These are phyloP conservation scores for Tonatia bakeri DNA, from an alignment of 2,113 vertebrate species.

Conservation along the genomic window DNA sequence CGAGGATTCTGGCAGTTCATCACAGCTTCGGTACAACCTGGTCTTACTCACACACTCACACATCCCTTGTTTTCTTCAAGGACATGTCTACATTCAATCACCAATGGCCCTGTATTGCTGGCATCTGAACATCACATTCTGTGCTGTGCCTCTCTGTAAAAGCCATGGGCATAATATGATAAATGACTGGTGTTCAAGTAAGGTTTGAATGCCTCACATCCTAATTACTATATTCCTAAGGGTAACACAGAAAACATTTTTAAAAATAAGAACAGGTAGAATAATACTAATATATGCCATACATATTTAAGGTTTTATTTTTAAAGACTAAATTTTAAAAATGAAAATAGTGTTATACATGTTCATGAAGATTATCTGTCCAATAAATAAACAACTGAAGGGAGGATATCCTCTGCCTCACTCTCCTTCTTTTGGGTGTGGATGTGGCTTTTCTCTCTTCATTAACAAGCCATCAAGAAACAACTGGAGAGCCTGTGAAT, in stretches of 20 bases:
- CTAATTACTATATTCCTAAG: neutral
- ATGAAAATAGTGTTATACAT: neutral
- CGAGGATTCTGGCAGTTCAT: neutral
- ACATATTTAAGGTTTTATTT: neutral
- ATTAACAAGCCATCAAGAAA: slow-evolving; percentile 41
- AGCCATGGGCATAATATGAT: neutral
- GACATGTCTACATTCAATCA: neutral
- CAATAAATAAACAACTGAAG: neutral
- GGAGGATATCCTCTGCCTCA: neutral
- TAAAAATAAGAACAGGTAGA: neutral
- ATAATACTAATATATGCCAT: neutral
- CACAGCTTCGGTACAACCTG: neutral
- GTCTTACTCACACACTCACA: neutral
- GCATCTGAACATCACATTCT: neutral
- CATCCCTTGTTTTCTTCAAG: neutral
- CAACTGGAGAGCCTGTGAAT: slow-evolving; percentile 39
- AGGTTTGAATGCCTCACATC: neutral
- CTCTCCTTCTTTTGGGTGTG: neutral
- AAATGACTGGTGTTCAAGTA: neutral
- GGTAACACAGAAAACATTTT: slow-evolving; percentile 21
- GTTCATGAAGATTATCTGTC: neutral
- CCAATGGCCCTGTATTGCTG: neutral
- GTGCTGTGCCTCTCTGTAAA: neutral
- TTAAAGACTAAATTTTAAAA: neutral
- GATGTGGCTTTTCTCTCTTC: neutral